Evolutionary conservation across 2,888 invertebrate species (phyloP), one percentile per base, ranked within the genome.

Genomic region (Timema cristinae): DNA sequence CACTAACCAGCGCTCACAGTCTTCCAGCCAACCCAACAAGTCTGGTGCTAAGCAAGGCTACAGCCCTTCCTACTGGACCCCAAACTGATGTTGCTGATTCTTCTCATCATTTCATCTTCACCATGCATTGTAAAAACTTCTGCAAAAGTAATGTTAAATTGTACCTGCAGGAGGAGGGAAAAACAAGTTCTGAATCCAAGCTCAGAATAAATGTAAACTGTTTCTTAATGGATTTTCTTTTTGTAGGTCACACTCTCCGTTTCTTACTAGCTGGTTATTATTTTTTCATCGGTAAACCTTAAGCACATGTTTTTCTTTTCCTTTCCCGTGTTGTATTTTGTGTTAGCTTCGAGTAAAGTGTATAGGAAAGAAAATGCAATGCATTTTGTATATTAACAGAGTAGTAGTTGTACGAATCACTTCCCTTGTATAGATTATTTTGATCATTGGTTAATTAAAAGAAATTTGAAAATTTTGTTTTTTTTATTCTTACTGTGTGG

Each of bases 41-140:
- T 79, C 82, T 51, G 84, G 83, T 71, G 85, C 85, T 79, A 90
- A 89, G 83, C 88, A 88, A 75, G 81, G 83, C 75, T 89, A 89
- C 84, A 82, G 80, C 77, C 81, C 82, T 69, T 81, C 80, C 73
- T 83, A 82, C 74, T 83, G 83, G 83, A 77, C 81, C 73, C 80
- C 81, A 74, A 76, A 76, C 73, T 77, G 74, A 76, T 8, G 47
- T 32, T 11, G 11, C 63, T 13, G 11, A n/a, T 13, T 47, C 59
- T 9, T n/a, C 47, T 6, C 16, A 9, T 63, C 13, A n/a, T 63
- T 7, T 63, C 70, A 71, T 59, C 73, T 73, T 74, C 71, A 71
- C 69, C 63, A 74, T 73, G 71, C 73, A 72, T 68, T 75, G 73
- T 72, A 68, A 68, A 52, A 52, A 32, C 54, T 68, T 47, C 47